phyloP scores from a whole-genome alignment of 1,140 invertebrate genomes.

The Drosophila sp. region DNA sequence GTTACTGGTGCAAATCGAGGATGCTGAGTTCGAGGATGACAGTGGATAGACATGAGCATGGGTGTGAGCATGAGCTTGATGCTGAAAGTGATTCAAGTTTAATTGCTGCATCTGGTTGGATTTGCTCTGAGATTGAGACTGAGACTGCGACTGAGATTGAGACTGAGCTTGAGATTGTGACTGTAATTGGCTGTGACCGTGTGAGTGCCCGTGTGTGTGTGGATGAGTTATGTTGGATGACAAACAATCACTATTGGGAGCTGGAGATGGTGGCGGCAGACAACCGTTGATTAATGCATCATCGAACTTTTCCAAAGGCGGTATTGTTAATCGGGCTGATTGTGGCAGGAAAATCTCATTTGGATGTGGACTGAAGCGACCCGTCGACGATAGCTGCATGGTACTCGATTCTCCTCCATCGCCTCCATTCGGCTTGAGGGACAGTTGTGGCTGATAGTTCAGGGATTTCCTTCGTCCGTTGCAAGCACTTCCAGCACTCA shows the following conservation, averaged over 20 bases:
- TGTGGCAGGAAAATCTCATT: conserved; percentile 65
- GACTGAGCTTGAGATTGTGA: too few species aligned
- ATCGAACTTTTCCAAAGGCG: conserved; percentile 67
- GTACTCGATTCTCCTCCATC: conserved; percentile 22
- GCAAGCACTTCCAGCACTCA: not conserved
- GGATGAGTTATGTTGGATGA: conserved; percentile 27
- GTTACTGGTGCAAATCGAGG: conserved; percentile 44
- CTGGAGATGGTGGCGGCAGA: conserved; percentile 79
- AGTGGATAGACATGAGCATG: conserved; percentile 33
- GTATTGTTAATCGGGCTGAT: conserved; percentile 61
- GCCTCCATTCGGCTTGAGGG: conserved; percentile 51
- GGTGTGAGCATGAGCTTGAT: conserved; percentile 17
- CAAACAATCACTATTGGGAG: conserved; percentile 75
- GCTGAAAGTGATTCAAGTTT: conserved; percentile 34
- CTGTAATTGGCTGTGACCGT: conserved; percentile 9
- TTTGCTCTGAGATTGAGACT: conserved; percentile 3
- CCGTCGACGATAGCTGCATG: conserved; percentile 33
- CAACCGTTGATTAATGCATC: conserved; percentile 56
- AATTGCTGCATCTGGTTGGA: conserved; percentile 32
- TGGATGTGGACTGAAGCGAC: conserved; percentile 69
- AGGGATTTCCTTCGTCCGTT: conserved; percentile 54
- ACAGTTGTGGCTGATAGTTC: conserved; percentile 55
- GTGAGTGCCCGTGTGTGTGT: not conserved
- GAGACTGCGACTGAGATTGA: too few species aligned
- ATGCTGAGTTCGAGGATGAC: conserved; percentile 44